phyloP scores from a whole-genome alignment of 2,797 vertebrate genomes.

The Pangasius larnaudii region DNA sequence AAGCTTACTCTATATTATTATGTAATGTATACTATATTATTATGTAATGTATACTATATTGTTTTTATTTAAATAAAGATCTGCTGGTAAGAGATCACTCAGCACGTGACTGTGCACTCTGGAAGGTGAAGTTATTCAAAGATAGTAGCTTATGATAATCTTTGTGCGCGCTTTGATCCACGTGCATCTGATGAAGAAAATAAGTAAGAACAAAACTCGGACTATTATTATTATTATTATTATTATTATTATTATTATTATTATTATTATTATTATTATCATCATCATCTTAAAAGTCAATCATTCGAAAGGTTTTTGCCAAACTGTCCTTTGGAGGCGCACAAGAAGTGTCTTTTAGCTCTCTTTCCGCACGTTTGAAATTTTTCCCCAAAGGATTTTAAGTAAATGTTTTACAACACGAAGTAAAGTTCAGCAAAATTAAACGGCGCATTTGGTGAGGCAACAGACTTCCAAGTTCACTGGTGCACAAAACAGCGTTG shows the following conservation, averaged over 20 bases:
- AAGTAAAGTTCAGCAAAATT: background rate
- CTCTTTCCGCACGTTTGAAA: background rate
- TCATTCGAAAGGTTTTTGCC: background rate
- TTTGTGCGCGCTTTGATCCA: background rate
- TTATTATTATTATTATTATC: constrained; percentile 1
- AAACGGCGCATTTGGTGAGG: background rate
- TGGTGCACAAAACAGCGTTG: background rate
- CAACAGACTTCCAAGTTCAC: background rate
- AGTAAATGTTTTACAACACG: too few relatives aligned
- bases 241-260: background rate
- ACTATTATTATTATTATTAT: too few relatives aligned
- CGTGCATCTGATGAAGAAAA: background rate
- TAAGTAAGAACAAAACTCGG: background rate
- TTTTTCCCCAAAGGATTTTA: background rate
- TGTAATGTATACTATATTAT: background rate
- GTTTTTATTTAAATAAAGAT: background rate
- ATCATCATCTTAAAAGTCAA: background rate
- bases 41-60: background rate
- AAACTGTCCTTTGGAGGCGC: background rate
- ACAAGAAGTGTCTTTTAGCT: background rate
- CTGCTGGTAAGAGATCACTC: background rate
- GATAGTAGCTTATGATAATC: background rate
- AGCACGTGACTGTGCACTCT: background rate
- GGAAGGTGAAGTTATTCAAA: background rate
- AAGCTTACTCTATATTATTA: too few relatives aligned